Conservation (phyloP, 2,888 invertebrate species). For the Nomada flava region DNA sequence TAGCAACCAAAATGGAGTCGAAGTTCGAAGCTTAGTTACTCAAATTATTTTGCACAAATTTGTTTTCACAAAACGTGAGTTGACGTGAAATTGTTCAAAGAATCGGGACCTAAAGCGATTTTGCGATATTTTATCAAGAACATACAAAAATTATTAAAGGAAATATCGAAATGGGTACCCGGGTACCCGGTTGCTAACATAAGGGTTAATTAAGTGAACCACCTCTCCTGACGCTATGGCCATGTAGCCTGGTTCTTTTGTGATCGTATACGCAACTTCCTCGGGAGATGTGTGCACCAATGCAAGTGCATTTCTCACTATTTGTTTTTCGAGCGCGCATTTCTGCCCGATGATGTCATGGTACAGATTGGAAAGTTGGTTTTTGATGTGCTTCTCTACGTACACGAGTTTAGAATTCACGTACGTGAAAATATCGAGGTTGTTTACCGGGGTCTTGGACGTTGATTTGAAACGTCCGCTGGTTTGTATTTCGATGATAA, state of each 20-base stretch:
- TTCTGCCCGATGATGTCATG: not conserved
- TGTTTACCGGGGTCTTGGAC: not conserved
- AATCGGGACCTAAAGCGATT: too few species aligned
- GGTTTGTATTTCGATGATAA: not conserved
- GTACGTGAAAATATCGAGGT: not conserved
- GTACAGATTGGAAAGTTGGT: not conserved
- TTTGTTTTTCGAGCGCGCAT: not conserved
- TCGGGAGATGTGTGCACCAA: not conserved
- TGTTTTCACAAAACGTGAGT: too few species aligned
- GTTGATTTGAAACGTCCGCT: not conserved
- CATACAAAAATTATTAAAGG: too few species aligned
- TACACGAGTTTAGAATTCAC: not conserved
- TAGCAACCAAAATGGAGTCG: too few species aligned
- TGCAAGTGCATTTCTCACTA: not conserved
- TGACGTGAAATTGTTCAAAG: too few species aligned
- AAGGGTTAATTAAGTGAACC: not conserved
- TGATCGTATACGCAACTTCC: not conserved
- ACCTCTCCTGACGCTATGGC: not conserved
- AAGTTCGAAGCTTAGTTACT: too few species aligned
- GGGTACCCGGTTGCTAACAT: too few species aligned
- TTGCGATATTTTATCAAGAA: too few species aligned
- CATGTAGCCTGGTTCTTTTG: not conserved
- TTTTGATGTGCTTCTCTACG: not conserved
- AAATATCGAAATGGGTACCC: too few species aligned
- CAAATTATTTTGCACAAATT: too few species aligned